phyloP scores from a whole-genome alignment of 2,888 invertebrate genomes.

The Hoplodrina blanda region DNA sequence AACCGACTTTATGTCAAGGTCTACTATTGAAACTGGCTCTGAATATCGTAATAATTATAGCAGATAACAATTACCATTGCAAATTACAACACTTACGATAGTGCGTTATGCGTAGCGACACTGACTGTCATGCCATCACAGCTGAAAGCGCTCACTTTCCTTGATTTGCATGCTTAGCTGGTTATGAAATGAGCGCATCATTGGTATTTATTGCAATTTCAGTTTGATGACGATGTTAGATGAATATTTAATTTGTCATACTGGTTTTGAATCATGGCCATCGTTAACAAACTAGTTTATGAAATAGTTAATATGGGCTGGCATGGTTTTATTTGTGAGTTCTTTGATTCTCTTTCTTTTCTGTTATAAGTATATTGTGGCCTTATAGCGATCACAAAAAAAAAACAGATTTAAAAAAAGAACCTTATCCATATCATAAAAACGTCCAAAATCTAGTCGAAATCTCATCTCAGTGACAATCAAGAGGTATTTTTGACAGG shows the following conservation, averaged over 20 bases:
- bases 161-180: slow-evolving; percentile 66
- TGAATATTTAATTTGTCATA: neutral
- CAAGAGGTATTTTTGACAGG: no score
- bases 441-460: neutral
- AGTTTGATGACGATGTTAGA: neutral
- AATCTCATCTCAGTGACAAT: no score
- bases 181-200: slow-evolving; percentile 40
- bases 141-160: slow-evolving; percentile 66
- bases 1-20: slow-evolving; percentile 50
- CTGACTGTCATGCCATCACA: slow-evolving; percentile 48
- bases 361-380: no score
- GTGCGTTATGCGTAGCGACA: slow-evolving; percentile 37
- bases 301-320: no score
- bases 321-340: no score
- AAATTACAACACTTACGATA: slow-evolving; percentile 51
- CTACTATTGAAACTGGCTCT: slow-evolving; percentile 24
- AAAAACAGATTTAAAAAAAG: no score
- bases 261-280: no score
- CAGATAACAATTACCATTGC: slow-evolving; percentile 54
- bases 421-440: no score
- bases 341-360: no score
- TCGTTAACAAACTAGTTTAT: no score
- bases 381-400: no score
- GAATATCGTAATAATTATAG: slow-evolving; percentile 37
- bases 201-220: slow-evolving; percentile 33